Percentiles rank a stretch among this genome's conserved stretches.
Evolutionary conservation across 2,113 vertebrate genomes (phyloP).

Genomic region (Lethenteron camtschaticum): DNA sequence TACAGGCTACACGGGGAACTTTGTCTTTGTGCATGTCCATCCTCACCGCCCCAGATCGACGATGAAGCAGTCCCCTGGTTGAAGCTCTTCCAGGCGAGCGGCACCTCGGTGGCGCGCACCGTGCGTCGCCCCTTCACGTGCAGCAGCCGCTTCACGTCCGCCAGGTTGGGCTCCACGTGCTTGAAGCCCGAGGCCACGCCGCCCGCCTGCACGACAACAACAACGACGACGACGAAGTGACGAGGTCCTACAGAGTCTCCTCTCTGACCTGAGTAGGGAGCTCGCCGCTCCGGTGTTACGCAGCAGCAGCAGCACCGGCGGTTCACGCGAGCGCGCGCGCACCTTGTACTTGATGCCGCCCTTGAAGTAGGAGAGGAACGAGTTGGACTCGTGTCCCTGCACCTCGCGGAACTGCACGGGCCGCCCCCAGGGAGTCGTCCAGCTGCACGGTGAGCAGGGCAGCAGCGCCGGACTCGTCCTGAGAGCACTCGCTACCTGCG

Average conservation of each 20-base stretch:
- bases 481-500: constrained; percentile 58
- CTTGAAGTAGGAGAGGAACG: constrained; percentile 87
- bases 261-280: no score
- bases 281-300: no score
- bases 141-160: constrained; percentile 54
- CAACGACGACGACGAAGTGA: no score
- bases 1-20: no score
- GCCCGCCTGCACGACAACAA: constrained; percentile 35
- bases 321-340: not conserved
- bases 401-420: constrained; percentile 77
- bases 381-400: constrained; percentile 59
- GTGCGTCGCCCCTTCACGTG: constrained; percentile 61
- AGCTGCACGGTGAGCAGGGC: constrained; percentile 89
- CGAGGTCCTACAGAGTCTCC: no score
- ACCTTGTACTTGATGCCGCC: constrained; percentile 89
- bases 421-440: constrained; percentile 71
- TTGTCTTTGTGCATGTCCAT: not conserved
- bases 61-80: constrained; percentile 89
- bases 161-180: constrained; percentile 80
- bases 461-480: constrained; percentile 76
- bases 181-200: constrained; percentile 88
- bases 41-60: constrained; percentile 68
- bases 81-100: constrained; percentile 84
- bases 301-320: no score
- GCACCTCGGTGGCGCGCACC: constrained; percentile 54